phyloP scores from a whole-genome alignment of 2,113 vertebrate species.

The Proterorhinus semilunaris region DNA sequence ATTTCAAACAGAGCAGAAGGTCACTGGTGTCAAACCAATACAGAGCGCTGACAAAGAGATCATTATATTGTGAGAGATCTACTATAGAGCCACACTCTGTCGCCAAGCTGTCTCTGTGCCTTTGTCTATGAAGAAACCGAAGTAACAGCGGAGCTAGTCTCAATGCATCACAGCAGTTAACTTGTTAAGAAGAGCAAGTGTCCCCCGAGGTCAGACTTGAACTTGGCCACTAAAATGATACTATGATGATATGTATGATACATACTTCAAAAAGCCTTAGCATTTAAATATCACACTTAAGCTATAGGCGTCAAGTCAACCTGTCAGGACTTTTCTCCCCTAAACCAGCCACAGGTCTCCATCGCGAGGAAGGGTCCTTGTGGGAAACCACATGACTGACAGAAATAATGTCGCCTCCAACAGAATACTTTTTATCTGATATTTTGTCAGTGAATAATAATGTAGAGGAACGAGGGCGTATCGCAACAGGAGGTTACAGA shows the following conservation, averaged over 20 bases:
- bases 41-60: not conserved
- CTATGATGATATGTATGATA: too few relatives aligned
- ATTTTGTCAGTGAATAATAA: slow-evolving; percentile 23
- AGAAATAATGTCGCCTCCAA: slow-evolving; percentile 28
- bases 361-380: slow-evolving; percentile 26
- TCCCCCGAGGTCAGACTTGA: slow-evolving; percentile 28
- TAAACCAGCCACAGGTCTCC: slow-evolving; percentile 3
- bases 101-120: slow-evolving; percentile 22
- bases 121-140: slow-evolving; percentile 41
- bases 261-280: not conserved
- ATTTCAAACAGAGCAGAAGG: not conserved
- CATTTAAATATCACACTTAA: slow-evolving; percentile 10
- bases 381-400: slow-evolving; percentile 25
- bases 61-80: not conserved
- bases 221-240: slow-evolving; percentile 8
- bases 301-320: slow-evolving; percentile 14
- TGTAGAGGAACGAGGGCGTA: slow-evolving; percentile 5
- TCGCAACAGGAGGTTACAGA: slow-evolving; percentile 31
- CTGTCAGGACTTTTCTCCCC: slow-evolving; percentile 19
- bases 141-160: slow-evolving; percentile 10
- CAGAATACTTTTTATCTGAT: slow-evolving; percentile 29
- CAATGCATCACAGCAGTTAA: slow-evolving; percentile 16
- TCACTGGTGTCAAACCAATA: not conserved
- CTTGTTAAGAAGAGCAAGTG: slow-evolving; percentile 15
- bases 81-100: not conserved